Conservation (phyloP, 1,140 invertebrate species). For the Calephelis nemesis region DNA sequence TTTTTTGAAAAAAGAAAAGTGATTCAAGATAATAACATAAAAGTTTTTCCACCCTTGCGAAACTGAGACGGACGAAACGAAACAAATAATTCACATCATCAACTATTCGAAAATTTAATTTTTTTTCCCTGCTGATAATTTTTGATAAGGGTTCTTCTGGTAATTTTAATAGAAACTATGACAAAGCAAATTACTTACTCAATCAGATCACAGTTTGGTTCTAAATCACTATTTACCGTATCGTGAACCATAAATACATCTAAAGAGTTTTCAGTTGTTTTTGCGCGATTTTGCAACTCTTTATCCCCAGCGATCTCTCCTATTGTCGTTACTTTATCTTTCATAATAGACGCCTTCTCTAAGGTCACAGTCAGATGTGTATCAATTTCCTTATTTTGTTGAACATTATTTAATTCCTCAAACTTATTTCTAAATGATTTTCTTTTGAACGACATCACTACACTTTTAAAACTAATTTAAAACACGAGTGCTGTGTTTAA, state of each 20-base stretch:
- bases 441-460: constrained; percentile 43
- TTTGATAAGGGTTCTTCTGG: too few species aligned
- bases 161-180: too few species aligned
- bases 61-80: too few species aligned
- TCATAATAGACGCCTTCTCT: constrained; percentile 19
- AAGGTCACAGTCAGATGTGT: constrained; percentile 23
- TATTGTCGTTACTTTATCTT: constrained; percentile 13
- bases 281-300: neutral
- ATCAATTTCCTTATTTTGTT: constrained; percentile 34
- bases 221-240: neutral
- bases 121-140: too few species aligned
- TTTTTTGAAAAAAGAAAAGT: too few species aligned
- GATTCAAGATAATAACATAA: too few species aligned
- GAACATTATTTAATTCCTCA: neutral
- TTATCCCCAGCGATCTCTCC: constrained; percentile 4
- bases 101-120: too few species aligned
- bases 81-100: too few species aligned
- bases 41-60: too few species aligned
- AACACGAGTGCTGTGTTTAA: constrained; percentile 1
- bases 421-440: constrained; percentile 43
- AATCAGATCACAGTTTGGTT: neutral
- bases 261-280: neutral
- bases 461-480: neutral
- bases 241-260: neutral
- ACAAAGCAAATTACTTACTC: neutral